A percentile compares a stretch with the other conserved stretches of the same genome.
Evolutionary conservation across 2,113 vertebrate species (phyloP).

Genomic region (Trogon melanurus): DNA sequence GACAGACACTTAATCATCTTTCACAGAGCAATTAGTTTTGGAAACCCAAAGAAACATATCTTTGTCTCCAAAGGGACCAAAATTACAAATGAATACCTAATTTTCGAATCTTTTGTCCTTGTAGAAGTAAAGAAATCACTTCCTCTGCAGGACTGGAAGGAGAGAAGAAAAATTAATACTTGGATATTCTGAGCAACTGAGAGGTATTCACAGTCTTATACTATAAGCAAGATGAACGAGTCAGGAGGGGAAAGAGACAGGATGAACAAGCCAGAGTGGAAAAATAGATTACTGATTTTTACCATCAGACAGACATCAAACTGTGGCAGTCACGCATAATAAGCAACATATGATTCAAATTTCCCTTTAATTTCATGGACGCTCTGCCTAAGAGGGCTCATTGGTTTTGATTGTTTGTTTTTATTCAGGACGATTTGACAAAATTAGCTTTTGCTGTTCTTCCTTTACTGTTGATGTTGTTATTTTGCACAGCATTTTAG

Average conservation of each 20-base stretch:
- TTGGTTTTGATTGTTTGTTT: slow-evolving; percentile 61
- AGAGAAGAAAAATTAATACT: background rate
- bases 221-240: slow-evolving; percentile 12
- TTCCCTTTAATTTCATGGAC: slow-evolving; percentile 39
- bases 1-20: slow-evolving; percentile 27
- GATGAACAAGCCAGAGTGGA: background rate
- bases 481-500: slow-evolving; percentile 18
- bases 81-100: background rate
- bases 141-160: background rate
- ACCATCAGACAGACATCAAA: slow-evolving; percentile 30
- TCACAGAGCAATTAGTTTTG: background rate
- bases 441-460: background rate
- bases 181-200: background rate
- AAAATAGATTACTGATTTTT: slow-evolving; percentile 37
- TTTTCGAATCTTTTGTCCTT: background rate
- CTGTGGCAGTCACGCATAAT: slow-evolving; percentile 22
- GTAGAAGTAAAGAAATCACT: background rate
- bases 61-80: background rate
- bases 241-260: background rate
- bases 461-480: background rate
- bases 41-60: background rate
- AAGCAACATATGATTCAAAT: slow-evolving; percentile 56
- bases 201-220: background rate
- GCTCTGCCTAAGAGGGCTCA: slow-evolving; percentile 23
- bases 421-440: slow-evolving; percentile 32